A percentile compares a stretch with the other conserved stretches of the same genome.
These are phyloP conservation scores for Osmoderma eremita DNA, from an alignment of 2,888 invertebrate genomes.

Conservation along the genomic window DNA sequence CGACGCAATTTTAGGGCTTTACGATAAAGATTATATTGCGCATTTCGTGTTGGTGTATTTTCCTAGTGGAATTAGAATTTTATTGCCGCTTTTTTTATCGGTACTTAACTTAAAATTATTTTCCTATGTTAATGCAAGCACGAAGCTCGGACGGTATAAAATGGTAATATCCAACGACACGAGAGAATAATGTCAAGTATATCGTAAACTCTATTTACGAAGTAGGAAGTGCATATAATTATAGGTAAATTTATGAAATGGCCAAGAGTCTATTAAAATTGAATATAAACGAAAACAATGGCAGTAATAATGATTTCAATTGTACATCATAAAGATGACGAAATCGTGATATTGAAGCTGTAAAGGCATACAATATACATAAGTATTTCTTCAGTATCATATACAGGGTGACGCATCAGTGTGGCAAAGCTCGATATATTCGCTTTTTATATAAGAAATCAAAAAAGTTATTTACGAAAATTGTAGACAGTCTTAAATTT, in stretches of 20 bases:
- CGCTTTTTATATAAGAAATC: too few species aligned
- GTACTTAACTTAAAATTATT: constrained; percentile 34
- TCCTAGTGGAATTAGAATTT: constrained; percentile 21
- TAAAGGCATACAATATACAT: too few species aligned
- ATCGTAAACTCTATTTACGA: constrained; percentile 33
- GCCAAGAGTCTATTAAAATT: constrained; percentile 1
- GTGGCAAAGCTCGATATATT: too few species aligned
- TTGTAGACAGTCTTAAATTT: too few species aligned
- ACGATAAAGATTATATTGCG: constrained; percentile 20
- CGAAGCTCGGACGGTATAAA: constrained; percentile 29
- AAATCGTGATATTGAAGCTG: neutral
- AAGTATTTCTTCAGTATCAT: too few species aligned
- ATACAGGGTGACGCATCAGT: too few species aligned
- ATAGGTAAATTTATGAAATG: constrained; percentile 20
- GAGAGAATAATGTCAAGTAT: constrained; percentile 35
- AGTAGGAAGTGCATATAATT: constrained; percentile 17
- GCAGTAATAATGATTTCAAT: neutral
- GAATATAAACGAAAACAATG: constrained; percentile 8
- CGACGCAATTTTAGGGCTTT: constrained; percentile 6
- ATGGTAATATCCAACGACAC: constrained; percentile 27
- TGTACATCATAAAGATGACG: neutral
- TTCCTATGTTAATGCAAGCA: constrained; percentile 31
- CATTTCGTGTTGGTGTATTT: constrained; percentile 17
- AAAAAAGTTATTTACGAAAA: too few species aligned
- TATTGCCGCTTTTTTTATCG: constrained; percentile 28